Evolutionary conservation across 1,140 invertebrate genomes (phyloP), one percentile per base, ranked within the genome.

Genomic region (Nomia melanderi): DNA sequence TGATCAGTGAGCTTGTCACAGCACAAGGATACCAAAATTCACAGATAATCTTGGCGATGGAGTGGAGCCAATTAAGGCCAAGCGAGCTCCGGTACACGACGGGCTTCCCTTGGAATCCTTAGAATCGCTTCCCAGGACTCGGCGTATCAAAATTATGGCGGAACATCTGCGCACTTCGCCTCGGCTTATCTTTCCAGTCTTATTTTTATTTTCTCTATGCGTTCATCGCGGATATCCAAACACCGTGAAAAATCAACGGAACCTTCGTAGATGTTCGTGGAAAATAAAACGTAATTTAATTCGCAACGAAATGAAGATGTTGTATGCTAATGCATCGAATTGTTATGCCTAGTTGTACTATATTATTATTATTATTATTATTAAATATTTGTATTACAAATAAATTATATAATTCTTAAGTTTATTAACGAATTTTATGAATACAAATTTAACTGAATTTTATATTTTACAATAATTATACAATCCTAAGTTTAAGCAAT

Each of bases 31-130:
- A 75, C 65, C 76, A 54, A 78, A 79, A 78, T 33, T 71, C 39
- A 25, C 41, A 56, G 70, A 83, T 82, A 83, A 83, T 83, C 80
- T 76, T 44, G 29, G 31, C 9, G 56, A 3, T 27, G 44, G n/a
- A n/a, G 54, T 27, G 29, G 54, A 78, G 75, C 71, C 81, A 83
- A 83, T 83, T 83, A 82, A 83, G 81, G 82, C 59, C 41, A 64
- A 63, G 27, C 36, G 31, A 64, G 39, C 57, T 64, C 39, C 56
- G 39, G 56, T 59, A 54, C 47, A 29, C 67, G 17, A 54, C 65
- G 53, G 76, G 36, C 73, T 56, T 78, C 57, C 50, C 41, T 33
- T 47, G 12, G 47, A 78, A 82, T 82, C 79, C 70, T 70, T 74
- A 36, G 41, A 70, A 82, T 71, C 65, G 59, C 59, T 64, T 41